These are phyloP conservation scores for Lottia scabra DNA, from an alignment of 2,888 invertebrate genomes.

Conservation along the genomic window DNA sequence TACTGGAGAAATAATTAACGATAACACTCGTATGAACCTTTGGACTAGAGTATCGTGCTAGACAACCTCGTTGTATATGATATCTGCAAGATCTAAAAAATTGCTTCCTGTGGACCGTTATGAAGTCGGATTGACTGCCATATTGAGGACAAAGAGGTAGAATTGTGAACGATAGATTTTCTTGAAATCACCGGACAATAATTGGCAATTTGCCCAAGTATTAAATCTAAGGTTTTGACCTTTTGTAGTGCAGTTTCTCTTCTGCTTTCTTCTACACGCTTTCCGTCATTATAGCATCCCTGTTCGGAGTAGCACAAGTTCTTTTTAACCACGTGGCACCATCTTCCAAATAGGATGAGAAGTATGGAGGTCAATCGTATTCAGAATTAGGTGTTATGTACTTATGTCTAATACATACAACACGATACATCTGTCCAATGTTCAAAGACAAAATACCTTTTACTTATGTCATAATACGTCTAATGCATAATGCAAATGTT, in stretches of 20 bases:
- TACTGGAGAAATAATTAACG: too few relatives aligned
- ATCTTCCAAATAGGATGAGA: slow-evolving; percentile 19
- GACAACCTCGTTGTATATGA: too few relatives aligned
- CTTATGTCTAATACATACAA: too few relatives aligned
- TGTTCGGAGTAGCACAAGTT: not conserved
- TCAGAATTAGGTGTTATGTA: slow-evolving; percentile 10
- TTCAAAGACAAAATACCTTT: too few relatives aligned
- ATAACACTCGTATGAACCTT: too few relatives aligned
- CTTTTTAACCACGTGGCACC: slow-evolving; percentile 22
- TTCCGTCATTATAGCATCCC: slow-evolving; percentile 14
- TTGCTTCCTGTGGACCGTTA: slow-evolving; percentile 21
- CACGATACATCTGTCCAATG: too few relatives aligned
- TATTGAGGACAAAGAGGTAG: not conserved
- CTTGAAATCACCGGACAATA: not conserved
- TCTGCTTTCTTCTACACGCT: not conserved
- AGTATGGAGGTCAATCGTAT: slow-evolving; percentile 22
- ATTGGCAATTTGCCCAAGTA: not conserved
- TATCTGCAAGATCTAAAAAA: too few relatives aligned
- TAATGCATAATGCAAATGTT: too few relatives aligned
- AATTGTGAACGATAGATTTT: not conserved
- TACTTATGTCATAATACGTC: too few relatives aligned
- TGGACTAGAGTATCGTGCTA: too few relatives aligned
- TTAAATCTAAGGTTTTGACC: not conserved
- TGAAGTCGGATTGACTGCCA: slow-evolving; percentile 26
- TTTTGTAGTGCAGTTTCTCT: slow-evolving; percentile 18